Evolutionary conservation across 2,888 invertebrate genomes (phyloP), one percentile per base, ranked within the genome.

Genomic region (Altica lythri): DNA sequence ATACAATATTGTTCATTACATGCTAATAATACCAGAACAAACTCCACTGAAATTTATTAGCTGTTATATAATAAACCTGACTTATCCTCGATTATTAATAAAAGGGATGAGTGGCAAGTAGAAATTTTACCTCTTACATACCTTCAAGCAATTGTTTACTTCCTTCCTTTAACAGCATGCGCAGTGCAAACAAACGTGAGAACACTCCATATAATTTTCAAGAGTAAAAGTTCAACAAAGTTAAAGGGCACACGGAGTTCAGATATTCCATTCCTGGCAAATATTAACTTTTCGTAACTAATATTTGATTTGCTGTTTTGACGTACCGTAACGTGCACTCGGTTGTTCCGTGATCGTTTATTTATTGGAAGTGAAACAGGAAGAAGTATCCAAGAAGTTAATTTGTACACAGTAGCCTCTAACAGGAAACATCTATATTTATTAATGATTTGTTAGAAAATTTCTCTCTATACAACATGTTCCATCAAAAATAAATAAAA

Each of bases 111-210:
- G 61, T 59, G 64, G 63, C 45, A 55, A 47, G 48, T 34, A 34
- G 30, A 48, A 52, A 56, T 54, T 60, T 57, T 57, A 61, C 61
- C 59, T 63, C 63, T 63, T 59, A 17, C 34, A 59, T 63, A 62
- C 65, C 68, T 66, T 65, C 61, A 43, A 66, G 68, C 67, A 59
- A 67, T 68, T 67, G 65, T 65, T 68, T 64, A 57, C 67, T 67
- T 68, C 67, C 66, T 66, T 65, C 60, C 60, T 61, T 55, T 55
- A 59, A 53, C 59, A 44, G 51, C 56, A 42, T 37, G 46, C 56
- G 52, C 50, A 57, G 57, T 52, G 60, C 63, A 66, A 69, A 68
- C 67, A 69, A 66, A 66, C 60, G 65, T 59, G 62, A 66, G 60
- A 63, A 64, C 63, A 67, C 67, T 68, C 66, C 59, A 57, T 65